A percentile compares a stretch with the other conserved stretches of the same genome.
Evolutionary conservation across 2,888 invertebrate genomes (phyloP).

Genomic region (Nephrotoma flavescens): DNA sequence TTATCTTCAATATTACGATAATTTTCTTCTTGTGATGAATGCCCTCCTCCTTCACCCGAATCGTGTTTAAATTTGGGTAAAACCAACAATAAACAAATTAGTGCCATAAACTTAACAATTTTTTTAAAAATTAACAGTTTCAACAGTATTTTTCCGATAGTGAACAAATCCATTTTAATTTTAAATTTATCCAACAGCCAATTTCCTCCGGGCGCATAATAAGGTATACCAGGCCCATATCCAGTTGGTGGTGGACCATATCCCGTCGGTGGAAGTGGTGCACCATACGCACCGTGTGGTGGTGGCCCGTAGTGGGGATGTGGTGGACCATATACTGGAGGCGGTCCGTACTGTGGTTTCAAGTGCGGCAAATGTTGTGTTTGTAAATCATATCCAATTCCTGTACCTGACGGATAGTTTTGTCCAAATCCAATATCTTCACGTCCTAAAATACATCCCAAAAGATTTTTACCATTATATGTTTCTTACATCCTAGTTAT

Average conservation of each 20-base stretch:
- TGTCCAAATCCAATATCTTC: not conserved
- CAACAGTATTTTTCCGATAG: constrained; percentile 56
- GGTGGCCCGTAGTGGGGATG: constrained; percentile 34
- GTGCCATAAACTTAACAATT: constrained; percentile 62
- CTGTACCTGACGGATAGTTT: not conserved
- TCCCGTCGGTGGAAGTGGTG: constrained; percentile 29
- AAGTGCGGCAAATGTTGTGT: constrained; percentile 15
- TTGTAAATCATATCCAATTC: constrained; percentile 15
- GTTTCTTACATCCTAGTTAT: not conserved
- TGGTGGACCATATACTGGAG: constrained; percentile 27
- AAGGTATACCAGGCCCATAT: constrained; percentile 36
- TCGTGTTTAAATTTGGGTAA: constrained; percentile 47
- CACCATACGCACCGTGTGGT: constrained; percentile 30
- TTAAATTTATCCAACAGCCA: constrained; percentile 51
- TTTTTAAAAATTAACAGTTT: constrained; percentile 69
- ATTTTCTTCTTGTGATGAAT: not conserved
- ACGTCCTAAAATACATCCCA: not conserved
- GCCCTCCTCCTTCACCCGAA: constrained; percentile 14
- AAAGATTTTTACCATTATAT: not conserved
- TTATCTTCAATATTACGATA: constrained; percentile 7
- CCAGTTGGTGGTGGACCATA: constrained; percentile 16
- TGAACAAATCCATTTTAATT: constrained; percentile 53
- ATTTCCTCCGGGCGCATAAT: constrained; percentile 20
- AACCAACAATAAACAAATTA: constrained; percentile 59
- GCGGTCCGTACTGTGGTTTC: constrained; percentile 19